Base-by-base conservation (phyloP, 2,113 vertebrate genomes). In the Argyrosomus japonicus region DNA sequence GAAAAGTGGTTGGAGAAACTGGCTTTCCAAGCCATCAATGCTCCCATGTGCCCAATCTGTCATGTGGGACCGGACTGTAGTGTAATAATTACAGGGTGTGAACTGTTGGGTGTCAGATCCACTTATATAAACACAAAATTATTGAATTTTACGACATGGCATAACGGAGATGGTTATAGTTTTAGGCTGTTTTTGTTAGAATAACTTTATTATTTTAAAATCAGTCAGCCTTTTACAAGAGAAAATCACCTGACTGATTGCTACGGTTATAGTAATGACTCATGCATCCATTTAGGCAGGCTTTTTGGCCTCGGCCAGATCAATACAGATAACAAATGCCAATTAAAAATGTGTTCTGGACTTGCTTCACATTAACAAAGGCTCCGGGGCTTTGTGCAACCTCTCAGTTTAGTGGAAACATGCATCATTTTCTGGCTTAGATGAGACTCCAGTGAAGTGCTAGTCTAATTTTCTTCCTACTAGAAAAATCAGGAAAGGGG, bases 311-410 rank as follows among this genome's bases (percentile, higher is more conserved):
- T 73, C 36, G 21, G 32, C 36, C 15, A 29, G 54, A 63, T 76
- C 80, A 61, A 77, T 90, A 63, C 50, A 58, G 68, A 84, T 87
- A 82, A 84, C 32, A 82, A 82, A 88, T 75, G 67, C n/a, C 82
- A 79, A 81, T 92, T 75, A 82, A 23, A 87, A 77, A 86, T 79
- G 25, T 64, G 53, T 51, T 73, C 76, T 69, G 69, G 50, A 75
- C 79, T 82, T 53, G 5, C 81, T 60, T 75, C 71, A 77, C 48
- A 73, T 72, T 88, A 82, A 86, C 63, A 48, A 80, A 40, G 45
- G 36, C 56, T 73, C 51, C 50, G 50, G 69, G 57, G 58, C 57
- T 63, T 71, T 75, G 51, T 18, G 47, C 25, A 76, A 60, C 48
- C 54, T 61, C 21, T 85, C 45, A 23, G 53, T 84, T 83, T 64